Evolutionary conservation across 2,888 invertebrate species (phyloP).

Genomic region (Scaeva pyrastri): DNA sequence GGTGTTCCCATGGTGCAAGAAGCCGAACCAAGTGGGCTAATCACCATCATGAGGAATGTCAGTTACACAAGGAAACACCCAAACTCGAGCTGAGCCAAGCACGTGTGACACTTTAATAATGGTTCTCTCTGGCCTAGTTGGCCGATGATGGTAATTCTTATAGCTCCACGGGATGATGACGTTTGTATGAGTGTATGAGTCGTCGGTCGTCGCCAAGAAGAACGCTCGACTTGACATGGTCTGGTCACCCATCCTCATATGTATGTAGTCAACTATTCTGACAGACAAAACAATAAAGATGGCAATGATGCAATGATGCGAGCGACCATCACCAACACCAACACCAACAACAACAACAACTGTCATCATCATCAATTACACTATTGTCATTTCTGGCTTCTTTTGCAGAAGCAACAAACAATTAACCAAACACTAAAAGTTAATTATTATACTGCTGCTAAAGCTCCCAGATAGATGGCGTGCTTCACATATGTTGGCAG

Average conservation of each 20-base stretch:
- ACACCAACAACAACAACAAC: constrained; percentile 54
- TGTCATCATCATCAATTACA: constrained; percentile 75
- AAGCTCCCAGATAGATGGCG: constrained; percentile 65
- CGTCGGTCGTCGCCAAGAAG: constrained; percentile 51
- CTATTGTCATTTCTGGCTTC: constrained; percentile 57
- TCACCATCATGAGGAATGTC: constrained; percentile 46
- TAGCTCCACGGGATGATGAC: constrained; percentile 15
- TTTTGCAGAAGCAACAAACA: constrained; percentile 69
- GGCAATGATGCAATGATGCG: constrained; percentile 46
- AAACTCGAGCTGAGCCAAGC: constrained; percentile 45
- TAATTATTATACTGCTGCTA: constrained; percentile 68
- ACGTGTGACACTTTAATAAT: constrained; percentile 72
- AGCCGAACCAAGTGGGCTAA: constrained; percentile 37
- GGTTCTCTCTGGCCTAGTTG: constrained; percentile 20
- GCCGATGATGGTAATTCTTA: constrained; percentile 34
- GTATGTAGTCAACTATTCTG: neutral
- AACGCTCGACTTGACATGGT: constrained; percentile 65
- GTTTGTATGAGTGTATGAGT: neutral
- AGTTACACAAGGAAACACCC: constrained; percentile 30
- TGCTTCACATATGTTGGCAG: constrained; percentile 27
- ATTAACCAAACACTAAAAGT: constrained; percentile 75
- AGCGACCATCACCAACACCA: constrained; percentile 29
- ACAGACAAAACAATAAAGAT: constrained; percentile 18
- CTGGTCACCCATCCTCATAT: neutral
- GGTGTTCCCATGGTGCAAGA: constrained; percentile 50